These are phyloP conservation scores for Cataglyphis cursor DNA, from an alignment of 2,888 invertebrate genomes.

Conservation along the genomic window DNA sequence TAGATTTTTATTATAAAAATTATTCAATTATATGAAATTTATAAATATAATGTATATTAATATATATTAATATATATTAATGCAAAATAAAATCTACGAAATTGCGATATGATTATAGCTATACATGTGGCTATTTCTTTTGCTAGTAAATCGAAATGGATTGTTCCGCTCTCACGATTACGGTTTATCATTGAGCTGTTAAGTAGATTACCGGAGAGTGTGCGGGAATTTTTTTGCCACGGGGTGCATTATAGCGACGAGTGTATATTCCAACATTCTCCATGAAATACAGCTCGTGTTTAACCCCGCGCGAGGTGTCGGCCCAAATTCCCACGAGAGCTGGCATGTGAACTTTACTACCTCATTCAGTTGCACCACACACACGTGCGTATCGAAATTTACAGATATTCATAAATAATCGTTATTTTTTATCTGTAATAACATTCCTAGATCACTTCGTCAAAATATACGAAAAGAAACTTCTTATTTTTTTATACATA, in stretches of 20 bases:
- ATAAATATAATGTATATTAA: not conserved
- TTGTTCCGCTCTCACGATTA: not conserved
- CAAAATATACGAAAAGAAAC: slow-evolving; percentile 1
- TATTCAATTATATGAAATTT: not conserved
- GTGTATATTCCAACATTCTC: slow-evolving; percentile 50
- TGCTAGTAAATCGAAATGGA: not conserved
- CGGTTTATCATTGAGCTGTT: slow-evolving; percentile 8
- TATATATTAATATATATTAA: not conserved
- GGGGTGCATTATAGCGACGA: slow-evolving; percentile 25
- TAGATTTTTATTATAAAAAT: not conserved
- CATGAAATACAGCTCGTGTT: slow-evolving; percentile 41
- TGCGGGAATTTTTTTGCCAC: slow-evolving; percentile 28
- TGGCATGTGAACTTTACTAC: slow-evolving; percentile 46
- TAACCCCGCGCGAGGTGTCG: slow-evolving; percentile 33
- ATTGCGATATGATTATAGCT: not conserved
- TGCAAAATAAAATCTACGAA: not conserved
- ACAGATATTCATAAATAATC: slow-evolving; percentile 55
- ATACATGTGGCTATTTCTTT: not conserved
- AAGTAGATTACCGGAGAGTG: slow-evolving; percentile 10
- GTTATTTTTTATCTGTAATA: slow-evolving; percentile 19
- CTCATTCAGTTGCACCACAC: slow-evolving; percentile 41
- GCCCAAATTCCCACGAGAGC: slow-evolving; percentile 50
- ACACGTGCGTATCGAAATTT: slow-evolving; percentile 31
- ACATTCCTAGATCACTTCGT: slow-evolving; percentile 10
- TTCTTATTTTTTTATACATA: not conserved